Evolutionary conservation across 1,140 invertebrate genomes (phyloP).

Genomic region (Tetragnatha versicolor): DNA sequence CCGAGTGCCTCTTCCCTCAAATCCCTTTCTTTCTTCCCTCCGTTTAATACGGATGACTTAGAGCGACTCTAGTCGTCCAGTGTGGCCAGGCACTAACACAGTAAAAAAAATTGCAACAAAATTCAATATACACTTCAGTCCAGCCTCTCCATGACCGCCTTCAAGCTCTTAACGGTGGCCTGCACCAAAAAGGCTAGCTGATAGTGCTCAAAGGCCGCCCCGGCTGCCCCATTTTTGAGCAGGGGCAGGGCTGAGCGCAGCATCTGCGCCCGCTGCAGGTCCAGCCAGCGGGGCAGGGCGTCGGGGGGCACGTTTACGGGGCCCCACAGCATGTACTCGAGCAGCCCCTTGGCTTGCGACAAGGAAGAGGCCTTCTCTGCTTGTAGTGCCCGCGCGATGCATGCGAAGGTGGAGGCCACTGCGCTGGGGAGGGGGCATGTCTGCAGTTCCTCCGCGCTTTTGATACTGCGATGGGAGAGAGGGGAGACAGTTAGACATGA

Average conservation of each 20-base stretch:
- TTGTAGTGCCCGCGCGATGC: constrained; percentile 58
- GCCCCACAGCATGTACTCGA: constrained; percentile 86
- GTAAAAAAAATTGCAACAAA: background rate
- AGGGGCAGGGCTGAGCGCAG: constrained; percentile 24
- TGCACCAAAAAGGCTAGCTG: constrained; percentile 38
- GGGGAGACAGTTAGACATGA: background rate
- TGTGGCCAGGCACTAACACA: no score
- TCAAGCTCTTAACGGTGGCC: constrained; percentile 41
- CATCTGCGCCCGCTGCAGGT: constrained; percentile 48
- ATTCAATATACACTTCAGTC: background rate
- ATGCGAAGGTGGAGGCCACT: constrained; percentile 54
- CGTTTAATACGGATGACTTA: no score
- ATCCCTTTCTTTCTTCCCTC: no score
- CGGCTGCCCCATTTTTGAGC: background rate
- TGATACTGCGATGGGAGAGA: constrained; percentile 55
- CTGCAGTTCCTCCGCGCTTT: constrained; percentile 25
- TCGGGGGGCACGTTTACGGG: constrained; percentile 64
- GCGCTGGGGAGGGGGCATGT: constrained; percentile 51
- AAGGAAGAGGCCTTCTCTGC: constrained; percentile 60
- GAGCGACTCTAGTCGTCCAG: no score
- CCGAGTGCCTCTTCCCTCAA: no score
- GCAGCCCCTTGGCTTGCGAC: constrained; percentile 72
- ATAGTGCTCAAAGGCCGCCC: constrained; percentile 39
- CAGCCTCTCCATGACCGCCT: constrained; percentile 21
- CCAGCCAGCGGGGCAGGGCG: constrained; percentile 39